phyloP scores from a whole-genome alignment of 1,140 invertebrate genomes.

The Drosophila busckii region DNA sequence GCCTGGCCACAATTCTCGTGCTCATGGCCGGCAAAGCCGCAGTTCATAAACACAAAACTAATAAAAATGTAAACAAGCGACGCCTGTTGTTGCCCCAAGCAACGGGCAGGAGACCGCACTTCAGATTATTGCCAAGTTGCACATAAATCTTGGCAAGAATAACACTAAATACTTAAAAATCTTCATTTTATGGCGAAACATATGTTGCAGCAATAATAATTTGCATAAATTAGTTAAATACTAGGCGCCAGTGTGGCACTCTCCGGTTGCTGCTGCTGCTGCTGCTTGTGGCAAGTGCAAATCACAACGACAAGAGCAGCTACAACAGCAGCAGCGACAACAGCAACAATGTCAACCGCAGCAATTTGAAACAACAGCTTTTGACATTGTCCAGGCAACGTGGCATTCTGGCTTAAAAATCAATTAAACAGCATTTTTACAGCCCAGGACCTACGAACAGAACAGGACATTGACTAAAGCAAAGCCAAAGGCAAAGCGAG shows the following conservation, averaged over 20 bases:
- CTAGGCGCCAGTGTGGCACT: conserved; percentile 31
- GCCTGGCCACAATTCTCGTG: conserved; percentile 15
- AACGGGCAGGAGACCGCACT: conserved; percentile 23
- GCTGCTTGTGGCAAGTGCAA: conserved; percentile 53
- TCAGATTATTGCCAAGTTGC: conserved; percentile 52
- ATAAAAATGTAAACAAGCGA: conserved; percentile 68
- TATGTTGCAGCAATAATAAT: conserved; percentile 76
- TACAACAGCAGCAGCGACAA: not conserved
- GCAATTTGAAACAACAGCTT: conserved; percentile 71
- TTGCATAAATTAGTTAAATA: conserved; percentile 72
- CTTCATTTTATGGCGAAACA: conserved; percentile 72
- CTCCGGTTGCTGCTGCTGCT: too few species aligned
- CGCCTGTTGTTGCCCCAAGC: conserved; percentile 13
- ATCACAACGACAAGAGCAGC: conserved; percentile 26
- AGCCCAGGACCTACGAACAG: conserved; percentile 16
- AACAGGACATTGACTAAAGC: conserved; percentile 23
- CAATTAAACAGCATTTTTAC: conserved; percentile 76
- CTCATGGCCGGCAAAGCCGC: conserved; percentile 41
- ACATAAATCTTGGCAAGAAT: conserved; percentile 67
- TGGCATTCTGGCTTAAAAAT: conserved; percentile 73
- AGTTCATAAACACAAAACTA: conserved; percentile 65
- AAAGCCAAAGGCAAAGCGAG: conserved; percentile 53
- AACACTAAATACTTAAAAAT: conserved; percentile 77
- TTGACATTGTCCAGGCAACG: conserved; percentile 68
- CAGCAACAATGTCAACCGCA: conserved; percentile 42